Evolutionary conservation across 2,888 invertebrate species (phyloP).

Genomic region (Lepidocyrtinus sp.): DNA sequence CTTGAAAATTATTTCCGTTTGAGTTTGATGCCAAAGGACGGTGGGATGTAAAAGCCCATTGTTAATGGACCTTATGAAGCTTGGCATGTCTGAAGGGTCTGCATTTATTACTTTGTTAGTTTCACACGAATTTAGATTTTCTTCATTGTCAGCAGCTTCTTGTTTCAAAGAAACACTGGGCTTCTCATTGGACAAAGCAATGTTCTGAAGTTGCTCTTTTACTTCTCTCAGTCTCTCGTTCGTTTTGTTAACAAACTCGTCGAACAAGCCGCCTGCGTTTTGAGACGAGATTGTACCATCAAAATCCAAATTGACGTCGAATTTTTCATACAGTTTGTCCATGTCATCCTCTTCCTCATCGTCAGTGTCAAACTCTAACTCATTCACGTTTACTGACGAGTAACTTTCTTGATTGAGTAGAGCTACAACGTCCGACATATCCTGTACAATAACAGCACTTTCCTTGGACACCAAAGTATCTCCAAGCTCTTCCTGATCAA

Average conservation of each 20-base stretch:
- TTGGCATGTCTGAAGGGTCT: no score
- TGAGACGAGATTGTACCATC: not conserved
- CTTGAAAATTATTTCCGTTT: not conserved
- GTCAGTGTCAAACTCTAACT: not conserved
- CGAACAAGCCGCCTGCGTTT: not conserved
- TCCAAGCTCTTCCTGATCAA: not conserved
- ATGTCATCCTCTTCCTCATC: not conserved
- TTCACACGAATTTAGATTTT: not conserved
- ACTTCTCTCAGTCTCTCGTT: not conserved
- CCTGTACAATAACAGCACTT: not conserved
- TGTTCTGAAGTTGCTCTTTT: not conserved
- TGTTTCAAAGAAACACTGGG: not conserved
- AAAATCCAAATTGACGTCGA: not conserved
- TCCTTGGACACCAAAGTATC: not conserved
- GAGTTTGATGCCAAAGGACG: not conserved
- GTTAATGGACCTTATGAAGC: not conserved
- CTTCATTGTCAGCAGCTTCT: not conserved
- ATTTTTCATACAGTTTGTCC: not conserved
- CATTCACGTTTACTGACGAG: not conserved
- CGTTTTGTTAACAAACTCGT: not conserved
- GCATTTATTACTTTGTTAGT: not conserved
- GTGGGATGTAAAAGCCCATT: not conserved
- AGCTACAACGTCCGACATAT: not conserved
- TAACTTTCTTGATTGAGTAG: not conserved
- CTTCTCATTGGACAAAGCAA: not conserved